A percentile compares a stretch with the other conserved stretches of the same genome.
phyloP scores from a whole-genome alignment of 2,113 vertebrate species.

The Lepidothrix coronata region DNA sequence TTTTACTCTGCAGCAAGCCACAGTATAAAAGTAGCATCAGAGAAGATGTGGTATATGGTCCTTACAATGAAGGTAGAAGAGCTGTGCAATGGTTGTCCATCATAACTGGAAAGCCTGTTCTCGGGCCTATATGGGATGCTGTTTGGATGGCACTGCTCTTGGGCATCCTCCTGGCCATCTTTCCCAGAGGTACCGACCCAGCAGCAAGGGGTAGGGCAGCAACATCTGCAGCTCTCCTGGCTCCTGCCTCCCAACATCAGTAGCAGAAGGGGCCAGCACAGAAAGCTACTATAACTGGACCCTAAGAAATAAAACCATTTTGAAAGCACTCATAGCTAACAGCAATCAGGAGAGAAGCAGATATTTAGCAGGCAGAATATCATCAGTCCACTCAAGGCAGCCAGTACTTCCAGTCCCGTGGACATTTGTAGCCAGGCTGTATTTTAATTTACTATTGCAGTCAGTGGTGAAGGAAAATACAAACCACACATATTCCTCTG shows the following conservation, averaged over 20 bases:
- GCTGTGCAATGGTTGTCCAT: background rate
- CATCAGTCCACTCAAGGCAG: background rate
- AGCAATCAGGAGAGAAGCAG: background rate
- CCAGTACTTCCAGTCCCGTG: background rate
- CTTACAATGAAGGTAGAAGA: background rate
- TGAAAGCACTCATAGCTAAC: background rate
- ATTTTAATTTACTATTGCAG: background rate
- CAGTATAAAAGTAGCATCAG: fast-evolving
- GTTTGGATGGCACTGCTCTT: background rate
- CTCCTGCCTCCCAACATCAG: background rate
- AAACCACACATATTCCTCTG: background rate
- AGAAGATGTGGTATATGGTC: background rate
- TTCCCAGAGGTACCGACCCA: fast-evolving
- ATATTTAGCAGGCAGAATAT: background rate
- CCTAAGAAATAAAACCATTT: background rate
- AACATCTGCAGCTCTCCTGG: background rate
- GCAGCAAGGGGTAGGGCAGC: fast-evolving
- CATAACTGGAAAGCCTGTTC: background rate
- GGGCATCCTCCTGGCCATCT: background rate
- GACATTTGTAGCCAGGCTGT: background rate
- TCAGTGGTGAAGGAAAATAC: background rate
- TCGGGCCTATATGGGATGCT: background rate
- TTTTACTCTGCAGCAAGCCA: background rate
- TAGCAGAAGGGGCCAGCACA: background rate
- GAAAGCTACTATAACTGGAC: background rate